Evolutionary conservation across 1,140 invertebrate genomes (phyloP).

Genomic region (Lysiphlebus fabarum): DNA sequence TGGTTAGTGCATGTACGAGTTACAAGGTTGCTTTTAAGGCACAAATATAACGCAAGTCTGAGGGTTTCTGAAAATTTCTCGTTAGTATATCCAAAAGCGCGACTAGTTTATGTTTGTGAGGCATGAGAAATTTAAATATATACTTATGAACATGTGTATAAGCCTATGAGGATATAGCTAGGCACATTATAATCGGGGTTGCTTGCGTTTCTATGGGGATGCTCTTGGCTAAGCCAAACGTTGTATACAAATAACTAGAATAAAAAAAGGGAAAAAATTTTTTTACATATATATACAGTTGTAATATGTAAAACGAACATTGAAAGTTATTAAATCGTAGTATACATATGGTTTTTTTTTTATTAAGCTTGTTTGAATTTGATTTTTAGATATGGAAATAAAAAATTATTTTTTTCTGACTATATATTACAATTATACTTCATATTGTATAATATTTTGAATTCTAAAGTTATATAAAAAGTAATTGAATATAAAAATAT

Average conservation of each 20-base stretch:
- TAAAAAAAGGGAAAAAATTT: background rate
- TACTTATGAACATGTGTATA: slow-evolving; percentile 2
- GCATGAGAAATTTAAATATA: slow-evolving; percentile 31
- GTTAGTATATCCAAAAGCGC: slow-evolving; percentile 30
- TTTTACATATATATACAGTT: background rate
- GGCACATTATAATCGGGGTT: slow-evolving; percentile 3
- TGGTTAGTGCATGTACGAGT: slow-evolving; percentile 7
- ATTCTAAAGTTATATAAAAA: too few relatives aligned
- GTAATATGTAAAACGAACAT: background rate
- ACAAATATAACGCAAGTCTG: slow-evolving; percentile 19
- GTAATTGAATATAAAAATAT: too few relatives aligned
- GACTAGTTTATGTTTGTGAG: slow-evolving; percentile 37
- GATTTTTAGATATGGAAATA: too few relatives aligned
- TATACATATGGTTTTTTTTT: too few relatives aligned
- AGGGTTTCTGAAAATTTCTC: slow-evolving; percentile 28
- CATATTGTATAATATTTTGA: too few relatives aligned
- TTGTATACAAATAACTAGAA: too few relatives aligned
- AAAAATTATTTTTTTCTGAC: too few relatives aligned
- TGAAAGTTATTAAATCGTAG: too few relatives aligned
- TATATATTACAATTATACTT: too few relatives aligned
- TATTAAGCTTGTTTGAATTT: too few relatives aligned
- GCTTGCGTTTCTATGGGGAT: slow-evolving; percentile 1
- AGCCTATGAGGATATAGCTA: background rate
- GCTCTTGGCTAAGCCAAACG: too few relatives aligned
- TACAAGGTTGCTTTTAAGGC: slow-evolving; percentile 11